A percentile compares a stretch with the other conserved stretches of the same genome.
Evolutionary conservation across 2,797 vertebrate genomes (phyloP).

Genomic region (Coreius guichenoti): DNA sequence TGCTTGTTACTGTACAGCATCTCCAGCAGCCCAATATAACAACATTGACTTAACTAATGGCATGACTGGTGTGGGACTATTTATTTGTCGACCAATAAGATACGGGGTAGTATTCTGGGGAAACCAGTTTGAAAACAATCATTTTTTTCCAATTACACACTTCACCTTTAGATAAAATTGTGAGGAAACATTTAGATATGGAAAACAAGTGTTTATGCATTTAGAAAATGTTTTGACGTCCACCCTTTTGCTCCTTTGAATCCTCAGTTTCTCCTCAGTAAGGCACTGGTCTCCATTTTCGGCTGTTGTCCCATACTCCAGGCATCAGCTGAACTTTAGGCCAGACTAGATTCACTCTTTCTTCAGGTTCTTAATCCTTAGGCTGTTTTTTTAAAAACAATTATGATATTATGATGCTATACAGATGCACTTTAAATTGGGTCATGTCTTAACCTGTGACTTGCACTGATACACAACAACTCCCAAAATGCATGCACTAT

Average conservation of each 20-base stretch:
- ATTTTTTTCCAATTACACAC: background rate
- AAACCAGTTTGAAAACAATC: background rate
- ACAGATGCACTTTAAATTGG: background rate
- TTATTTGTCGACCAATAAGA: background rate
- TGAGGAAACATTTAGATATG: background rate
- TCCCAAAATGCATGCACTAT: background rate
- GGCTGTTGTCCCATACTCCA: background rate
- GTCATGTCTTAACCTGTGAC: slow-evolving; percentile 9
- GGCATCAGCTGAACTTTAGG: background rate
- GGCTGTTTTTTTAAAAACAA: background rate
- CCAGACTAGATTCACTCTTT: background rate
- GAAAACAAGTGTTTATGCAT: background rate
- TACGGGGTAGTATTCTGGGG: background rate
- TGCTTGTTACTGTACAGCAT: background rate
- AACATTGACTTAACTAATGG: background rate
- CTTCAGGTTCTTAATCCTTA: background rate
- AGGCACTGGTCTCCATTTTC: background rate
- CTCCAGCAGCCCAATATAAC: background rate
- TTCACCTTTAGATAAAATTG: background rate
- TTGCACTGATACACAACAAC: background rate
- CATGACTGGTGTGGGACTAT: background rate
- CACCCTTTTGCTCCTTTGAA: background rate
- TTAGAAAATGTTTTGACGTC: background rate
- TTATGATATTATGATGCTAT: background rate
- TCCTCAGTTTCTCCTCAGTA: background rate